A percentile compares a stretch with the other conserved stretches of the same genome.
Conservation (phyloP, 2,797 vertebrate genomes). For the Halcyon smyrnensis region DNA sequence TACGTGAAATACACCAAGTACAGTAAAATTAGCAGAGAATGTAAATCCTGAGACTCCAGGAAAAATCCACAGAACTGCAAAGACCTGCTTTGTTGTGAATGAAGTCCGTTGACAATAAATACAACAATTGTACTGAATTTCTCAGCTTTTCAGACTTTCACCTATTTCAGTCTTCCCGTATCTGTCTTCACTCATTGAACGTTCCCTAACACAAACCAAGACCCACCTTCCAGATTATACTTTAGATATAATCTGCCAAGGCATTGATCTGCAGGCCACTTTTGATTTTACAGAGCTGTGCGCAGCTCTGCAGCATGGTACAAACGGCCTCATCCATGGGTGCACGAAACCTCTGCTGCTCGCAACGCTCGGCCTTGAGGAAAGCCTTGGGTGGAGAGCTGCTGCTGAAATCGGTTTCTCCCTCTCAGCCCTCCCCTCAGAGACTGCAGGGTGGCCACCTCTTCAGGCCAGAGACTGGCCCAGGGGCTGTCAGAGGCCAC, state of each 20-base stretch:
- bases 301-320: fast-evolving
- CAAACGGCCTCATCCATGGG: fast-evolving
- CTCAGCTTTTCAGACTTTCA: not conserved
- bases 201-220: not conserved
- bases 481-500: not conserved
- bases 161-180: not conserved
- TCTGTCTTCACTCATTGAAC: not conserved
- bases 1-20: not conserved
- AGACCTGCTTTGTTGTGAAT: not conserved
- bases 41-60: not conserved
- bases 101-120: not conserved
- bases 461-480: not conserved
- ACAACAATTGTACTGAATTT: not conserved
- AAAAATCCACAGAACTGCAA: not conserved
- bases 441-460: fast-evolving
- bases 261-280: not conserved
- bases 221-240: not conserved
- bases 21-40: not conserved
- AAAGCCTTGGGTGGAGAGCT: not conserved
- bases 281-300: not conserved
- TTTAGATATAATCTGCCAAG: not conserved
- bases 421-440: fast-evolving
- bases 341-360: not conserved
- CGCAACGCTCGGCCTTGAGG: fast-evolving
- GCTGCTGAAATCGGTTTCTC: not conserved